These are phyloP conservation scores for Chlamydotis undulata DNA, from an alignment of 2,113 vertebrate species.

Conservation along the genomic window DNA sequence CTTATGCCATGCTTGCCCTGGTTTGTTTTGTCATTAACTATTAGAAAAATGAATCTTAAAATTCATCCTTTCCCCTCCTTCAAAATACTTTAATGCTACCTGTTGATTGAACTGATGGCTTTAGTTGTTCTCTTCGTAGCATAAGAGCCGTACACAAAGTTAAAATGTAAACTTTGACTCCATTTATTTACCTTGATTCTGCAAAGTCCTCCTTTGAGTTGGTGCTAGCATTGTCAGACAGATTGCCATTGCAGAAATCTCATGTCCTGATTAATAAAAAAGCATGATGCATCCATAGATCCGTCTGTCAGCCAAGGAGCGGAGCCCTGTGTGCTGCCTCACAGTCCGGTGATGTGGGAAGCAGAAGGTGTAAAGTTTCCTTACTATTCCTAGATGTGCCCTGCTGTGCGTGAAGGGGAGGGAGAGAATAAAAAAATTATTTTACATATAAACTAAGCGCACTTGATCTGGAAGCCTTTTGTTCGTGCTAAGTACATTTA, in stretches of 20 bases:
- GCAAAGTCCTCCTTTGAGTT: background rate
- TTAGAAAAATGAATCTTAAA: background rate
- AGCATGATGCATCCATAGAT: background rate
- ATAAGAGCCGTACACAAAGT: accelerated
- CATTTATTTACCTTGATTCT: background rate
- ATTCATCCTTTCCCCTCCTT: background rate
- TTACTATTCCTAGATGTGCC: background rate
- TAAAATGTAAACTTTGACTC: background rate
- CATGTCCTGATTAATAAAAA: background rate
- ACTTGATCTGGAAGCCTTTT: background rate
- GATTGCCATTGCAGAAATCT: background rate
- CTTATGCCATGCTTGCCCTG: background rate
- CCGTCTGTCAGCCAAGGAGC: background rate
- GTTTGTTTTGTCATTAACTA: background rate
- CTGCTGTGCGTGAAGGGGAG: background rate
- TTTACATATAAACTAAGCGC: background rate
- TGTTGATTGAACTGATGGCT: background rate
- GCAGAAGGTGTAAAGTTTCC: background rate
- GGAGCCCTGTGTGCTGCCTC: background rate
- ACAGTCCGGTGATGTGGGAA: background rate
- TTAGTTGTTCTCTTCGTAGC: background rate
- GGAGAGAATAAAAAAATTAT: background rate
- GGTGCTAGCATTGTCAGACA: background rate
- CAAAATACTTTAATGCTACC: background rate
- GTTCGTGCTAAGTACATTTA: background rate